Evolutionary conservation across 2,888 invertebrate species (phyloP), one percentile per base, ranked within the genome.

Genomic region (Drosophila eohydei): DNA sequence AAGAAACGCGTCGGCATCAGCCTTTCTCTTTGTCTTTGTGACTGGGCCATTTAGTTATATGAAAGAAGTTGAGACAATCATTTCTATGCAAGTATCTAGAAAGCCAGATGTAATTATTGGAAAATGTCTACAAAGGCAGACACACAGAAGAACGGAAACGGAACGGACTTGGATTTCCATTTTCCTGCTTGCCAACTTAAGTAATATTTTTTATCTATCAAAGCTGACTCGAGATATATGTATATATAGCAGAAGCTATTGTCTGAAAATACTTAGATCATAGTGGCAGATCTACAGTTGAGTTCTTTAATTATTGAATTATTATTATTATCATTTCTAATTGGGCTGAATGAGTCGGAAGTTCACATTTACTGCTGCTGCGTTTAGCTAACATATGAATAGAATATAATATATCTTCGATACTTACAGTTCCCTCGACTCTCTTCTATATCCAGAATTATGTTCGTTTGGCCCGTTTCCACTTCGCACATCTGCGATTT

Each of bases 361-460:
- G 28, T n/a, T 28, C 21, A 21, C 21, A 21, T 21, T 21, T 21
- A 21, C 21, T 21, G 21, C 4, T 2, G 14, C 14, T 21, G 16
- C 16, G 4, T 21, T 52, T 38, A 14, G 21, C 36, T 52, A 3
- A 12, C n/a, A 6, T n/a, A 32, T 21, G n/a, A 21, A 21, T 21
- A 21, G 21, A 21, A 21, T 21, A 21, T 21, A 21, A 21, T 21
- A 21, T 21, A 21, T 21, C 21, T 21, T 21, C 21, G 21, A 50
- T 82, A 96, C 97, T 96, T 94, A 97, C 97, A 96, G 88, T 95
- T 94, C 80, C 96, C 97, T 92, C 96, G 94, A 92, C 97, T 97
- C 93, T 98, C 98, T 93, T 97, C 97, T 80, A 97, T 97, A 91
- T 97, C 97, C 82, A 98, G 94, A 89, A 98, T 97, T 78, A 97